Conservation (phyloP, 1,140 invertebrate genomes). For the Brachionus calyciflorus region DNA sequence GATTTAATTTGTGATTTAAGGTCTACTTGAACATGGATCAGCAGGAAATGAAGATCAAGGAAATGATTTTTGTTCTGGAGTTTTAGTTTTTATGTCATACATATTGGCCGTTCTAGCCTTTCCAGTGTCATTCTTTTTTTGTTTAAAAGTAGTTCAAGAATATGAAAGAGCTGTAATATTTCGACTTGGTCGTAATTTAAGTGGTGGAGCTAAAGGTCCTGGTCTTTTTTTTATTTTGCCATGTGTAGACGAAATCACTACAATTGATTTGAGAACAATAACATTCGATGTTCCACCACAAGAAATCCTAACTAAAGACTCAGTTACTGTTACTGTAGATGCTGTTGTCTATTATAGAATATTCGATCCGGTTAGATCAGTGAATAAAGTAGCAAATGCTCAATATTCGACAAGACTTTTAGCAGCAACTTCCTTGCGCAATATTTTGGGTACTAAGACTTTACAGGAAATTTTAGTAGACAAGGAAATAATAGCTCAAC, state of each 20-base stretch:
- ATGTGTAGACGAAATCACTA: conserved; percentile 46
- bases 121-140: conserved; percentile 44
- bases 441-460: conserved; percentile 48
- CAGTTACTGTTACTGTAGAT: conserved; percentile 48
- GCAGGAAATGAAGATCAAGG: background rate
- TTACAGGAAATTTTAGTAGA: conserved; percentile 48
- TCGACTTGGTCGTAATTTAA: conserved; percentile 32
- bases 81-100: conserved; percentile 35
- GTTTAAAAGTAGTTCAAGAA: conserved; percentile 46
- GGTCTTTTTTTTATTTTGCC: conserved; percentile 49
- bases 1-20: background rate
- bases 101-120: conserved; percentile 14
- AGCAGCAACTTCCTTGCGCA: conserved; percentile 48
- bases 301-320: conserved; percentile 50
- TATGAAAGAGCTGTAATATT: conserved; percentile 48
- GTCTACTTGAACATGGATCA: background rate
- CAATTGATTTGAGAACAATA: conserved; percentile 48
- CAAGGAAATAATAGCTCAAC: conserved; percentile 46
- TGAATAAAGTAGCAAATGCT: conserved; percentile 48
- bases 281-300: conserved; percentile 49
- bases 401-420: conserved; percentile 47
- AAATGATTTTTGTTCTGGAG: conserved; percentile 24
- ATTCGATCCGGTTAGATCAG: conserved; percentile 17
- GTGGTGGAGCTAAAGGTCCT: conserved; percentile 42
- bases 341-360: conserved; percentile 41